Evolutionary conservation across 1,140 invertebrate species (phyloP).

Genomic region (Euura saliciscinereae): DNA sequence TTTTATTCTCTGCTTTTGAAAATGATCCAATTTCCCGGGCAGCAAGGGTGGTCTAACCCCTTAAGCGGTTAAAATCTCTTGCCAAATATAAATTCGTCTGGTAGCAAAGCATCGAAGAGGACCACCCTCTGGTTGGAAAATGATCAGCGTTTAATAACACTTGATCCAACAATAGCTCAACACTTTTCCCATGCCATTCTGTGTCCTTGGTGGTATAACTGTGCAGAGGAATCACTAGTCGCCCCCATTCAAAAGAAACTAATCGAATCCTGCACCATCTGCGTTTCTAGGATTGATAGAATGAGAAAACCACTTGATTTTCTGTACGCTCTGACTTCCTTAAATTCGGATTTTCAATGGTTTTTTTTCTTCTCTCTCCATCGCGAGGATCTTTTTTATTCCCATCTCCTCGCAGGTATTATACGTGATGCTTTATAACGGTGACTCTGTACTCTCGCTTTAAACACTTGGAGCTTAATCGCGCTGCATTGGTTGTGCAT

Average conservation of each 20-base stretch:
- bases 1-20: no score
- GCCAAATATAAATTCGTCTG: no score
- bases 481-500: not conserved
- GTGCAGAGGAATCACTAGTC: not conserved
- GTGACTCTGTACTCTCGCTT: not conserved
- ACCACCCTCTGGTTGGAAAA: not conserved
- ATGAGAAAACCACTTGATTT: no score
- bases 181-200: not conserved
- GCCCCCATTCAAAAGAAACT: not conserved
- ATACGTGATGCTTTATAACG: not conserved
- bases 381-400: no score
- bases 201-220: not conserved
- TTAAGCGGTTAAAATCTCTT: no score
- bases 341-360: no score
- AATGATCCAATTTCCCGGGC: no score
- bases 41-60: no score
- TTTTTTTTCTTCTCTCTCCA: no score
- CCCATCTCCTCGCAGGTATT: no score
- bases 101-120: not conserved
- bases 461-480: constrained; percentile 4
- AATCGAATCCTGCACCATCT: not conserved
- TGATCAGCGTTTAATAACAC: not conserved
- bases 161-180: constrained; percentile 1
- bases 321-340: no score
- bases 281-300: not conserved